Conservation (phyloP, 2,113 vertebrate species). For the Heterotis niloticus region DNA sequence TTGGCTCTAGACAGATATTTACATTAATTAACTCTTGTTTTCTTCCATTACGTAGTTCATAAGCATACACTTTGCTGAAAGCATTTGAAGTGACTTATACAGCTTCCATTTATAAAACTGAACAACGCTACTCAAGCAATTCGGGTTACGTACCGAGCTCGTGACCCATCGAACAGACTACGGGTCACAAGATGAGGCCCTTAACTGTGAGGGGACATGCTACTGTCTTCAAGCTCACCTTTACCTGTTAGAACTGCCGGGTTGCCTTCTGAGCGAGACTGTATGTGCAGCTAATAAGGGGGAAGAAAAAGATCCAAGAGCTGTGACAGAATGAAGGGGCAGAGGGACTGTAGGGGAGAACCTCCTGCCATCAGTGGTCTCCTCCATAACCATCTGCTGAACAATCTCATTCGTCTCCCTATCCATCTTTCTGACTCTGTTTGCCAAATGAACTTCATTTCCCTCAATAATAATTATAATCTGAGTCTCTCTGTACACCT, state of each 20-base stretch:
- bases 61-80: neutral
- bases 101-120: constrained; percentile 11
- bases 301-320: too few relatives aligned
- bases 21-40: neutral
- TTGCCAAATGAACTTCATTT: neutral
- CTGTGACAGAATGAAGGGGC: too few relatives aligned
- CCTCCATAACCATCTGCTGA: too few relatives aligned
- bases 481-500: neutral
- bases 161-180: neutral
- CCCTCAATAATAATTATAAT: neutral
- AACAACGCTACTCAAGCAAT: neutral
- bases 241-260: neutral
- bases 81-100: neutral
- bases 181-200: neutral
- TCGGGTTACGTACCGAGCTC: neutral
- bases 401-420: too few relatives aligned
- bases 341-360: too few relatives aligned
- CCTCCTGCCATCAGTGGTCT: too few relatives aligned
- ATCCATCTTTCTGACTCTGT: neutral
- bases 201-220: neutral
- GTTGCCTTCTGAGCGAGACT: too few relatives aligned
- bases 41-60: neutral
- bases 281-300: too few relatives aligned
- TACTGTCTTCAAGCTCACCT: neutral
- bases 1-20: neutral